Base-by-base conservation (phyloP, 2,888 invertebrate species). In the Ypsolopha scabrella region DNA sequence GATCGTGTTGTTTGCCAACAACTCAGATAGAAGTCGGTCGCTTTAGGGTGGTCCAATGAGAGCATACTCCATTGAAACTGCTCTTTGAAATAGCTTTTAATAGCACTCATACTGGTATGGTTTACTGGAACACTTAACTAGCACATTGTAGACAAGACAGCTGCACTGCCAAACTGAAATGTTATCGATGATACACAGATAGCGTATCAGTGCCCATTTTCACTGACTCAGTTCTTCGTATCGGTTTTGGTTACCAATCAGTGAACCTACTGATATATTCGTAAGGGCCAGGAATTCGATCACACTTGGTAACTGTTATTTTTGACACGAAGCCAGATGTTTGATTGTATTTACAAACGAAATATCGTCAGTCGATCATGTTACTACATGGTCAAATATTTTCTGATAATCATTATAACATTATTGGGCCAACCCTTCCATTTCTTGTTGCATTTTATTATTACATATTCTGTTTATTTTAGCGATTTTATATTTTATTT, bases 1-100 rank as follows among this genome's bases (percentile, higher is more conserved):
- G 83, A 83, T 13, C 81, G 68, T 13, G 75, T 80, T 49, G 64
- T 67, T 61, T 86, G 85, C 82, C 83, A 86, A 68, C 62, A 70
- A 59, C 82, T 79, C 11, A 81, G 68, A 55, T 79, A 80, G 59
- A 85, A 85, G 55, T 80, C 77, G 43, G 77, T 59, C 8, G 77
- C 74, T 13, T 70, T 76, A 6, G 70, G 64, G 56, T 83, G 76
- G 51, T 78, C 76, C 53, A 83, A 58, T 7, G 67, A 70, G 41
- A 82, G 58, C 70, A 75, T 80, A 41, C 61, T 62, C 55, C 64
- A 61, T 50, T 72, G 66, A 7, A 62, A 61, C 62, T 86, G 80
- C 56, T 75, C 62, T 58, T 68, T 72, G 54, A 78, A 80, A 68
- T 80, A 86, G 10, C 61, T 62, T 57, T 72, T 80, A 34, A 80